These are phyloP conservation scores for Marronus borbonicus DNA, from an alignment of 2,888 invertebrate species.

Conservation along the genomic window DNA sequence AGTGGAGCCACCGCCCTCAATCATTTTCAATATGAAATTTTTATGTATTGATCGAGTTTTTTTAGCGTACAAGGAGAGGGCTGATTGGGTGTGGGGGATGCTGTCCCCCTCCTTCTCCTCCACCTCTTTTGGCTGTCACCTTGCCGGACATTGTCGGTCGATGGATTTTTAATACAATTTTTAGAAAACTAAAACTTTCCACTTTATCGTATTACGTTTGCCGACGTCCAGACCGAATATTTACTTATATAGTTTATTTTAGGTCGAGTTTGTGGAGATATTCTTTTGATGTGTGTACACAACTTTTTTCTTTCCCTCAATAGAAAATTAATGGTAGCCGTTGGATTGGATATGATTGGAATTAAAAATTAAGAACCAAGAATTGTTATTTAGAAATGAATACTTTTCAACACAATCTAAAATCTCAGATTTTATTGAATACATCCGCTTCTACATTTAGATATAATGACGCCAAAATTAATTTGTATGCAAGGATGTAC, in stretches of 20 bases:
- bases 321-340: constrained; percentile 1
- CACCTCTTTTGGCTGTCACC: constrained; percentile 64
- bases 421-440: no score
- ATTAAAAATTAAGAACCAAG: no score
- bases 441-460: no score
- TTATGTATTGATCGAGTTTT: constrained; percentile 72
- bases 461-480: no score
- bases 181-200: constrained; percentile 53
- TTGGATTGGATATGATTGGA: no score
- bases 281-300: background rate
- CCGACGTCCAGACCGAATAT: constrained; percentile 43
- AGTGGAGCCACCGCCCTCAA: constrained; percentile 68
- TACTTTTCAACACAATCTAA: no score
- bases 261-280: constrained; percentile 24
- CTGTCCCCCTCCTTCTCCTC: constrained; percentile 47
- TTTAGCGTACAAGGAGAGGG: constrained; percentile 64
- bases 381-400: no score
- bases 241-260: constrained; percentile 42
- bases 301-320: background rate
- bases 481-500: no score
- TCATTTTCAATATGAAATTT: constrained; percentile 73
- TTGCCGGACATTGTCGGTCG: constrained; percentile 67
- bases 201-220: constrained; percentile 48
- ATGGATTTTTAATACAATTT: constrained; percentile 67
- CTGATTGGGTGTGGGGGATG: constrained; percentile 63